Conservation (phyloP, 1,140 invertebrate genomes). For the Holcopasites calliopsidis region DNA sequence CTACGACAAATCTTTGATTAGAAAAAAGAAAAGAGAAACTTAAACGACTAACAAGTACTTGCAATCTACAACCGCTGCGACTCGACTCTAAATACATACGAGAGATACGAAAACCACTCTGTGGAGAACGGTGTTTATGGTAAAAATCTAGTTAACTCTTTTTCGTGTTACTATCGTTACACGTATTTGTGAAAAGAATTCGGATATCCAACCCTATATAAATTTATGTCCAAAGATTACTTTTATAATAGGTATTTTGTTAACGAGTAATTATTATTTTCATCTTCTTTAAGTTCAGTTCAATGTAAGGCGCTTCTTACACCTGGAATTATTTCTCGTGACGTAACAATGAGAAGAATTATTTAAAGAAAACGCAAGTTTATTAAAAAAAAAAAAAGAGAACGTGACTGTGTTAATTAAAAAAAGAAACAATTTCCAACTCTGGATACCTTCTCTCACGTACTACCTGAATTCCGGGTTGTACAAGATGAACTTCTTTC, state of each 20-base stretch:
- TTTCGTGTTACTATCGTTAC: neutral
- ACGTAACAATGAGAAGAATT: constrained; percentile 19
- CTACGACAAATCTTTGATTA: constrained; percentile 73
- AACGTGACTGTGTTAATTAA: constrained; percentile 18
- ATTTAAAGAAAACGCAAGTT: neutral
- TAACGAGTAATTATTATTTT: constrained; percentile 13
- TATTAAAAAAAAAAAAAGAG: too few relatives aligned
- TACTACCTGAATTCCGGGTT: constrained; percentile 48
- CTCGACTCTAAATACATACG: too few relatives aligned
- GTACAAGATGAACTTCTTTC: constrained; percentile 55
- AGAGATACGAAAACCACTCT: constrained; percentile 35
- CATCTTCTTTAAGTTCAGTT: constrained; percentile 40
- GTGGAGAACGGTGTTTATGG: neutral
- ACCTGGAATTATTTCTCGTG: constrained; percentile 26
- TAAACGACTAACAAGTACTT: constrained; percentile 58
- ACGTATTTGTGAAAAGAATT: constrained; percentile 23
- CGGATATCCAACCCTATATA: constrained; percentile 19
- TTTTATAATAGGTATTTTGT: constrained; percentile 18
- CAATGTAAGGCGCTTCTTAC: constrained; percentile 45
- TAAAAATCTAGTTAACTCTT: constrained; percentile 34
- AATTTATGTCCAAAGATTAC: constrained; percentile 28
- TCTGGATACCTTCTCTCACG: constrained; percentile 37
- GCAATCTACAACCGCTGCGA: constrained; percentile 40
- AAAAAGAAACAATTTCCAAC: constrained; percentile 18
- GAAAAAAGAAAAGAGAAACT: constrained; percentile 68